These are phyloP conservation scores for Macrostomum lignano DNA, from an alignment of 1,140 invertebrate species.

Conservation along the genomic window DNA sequence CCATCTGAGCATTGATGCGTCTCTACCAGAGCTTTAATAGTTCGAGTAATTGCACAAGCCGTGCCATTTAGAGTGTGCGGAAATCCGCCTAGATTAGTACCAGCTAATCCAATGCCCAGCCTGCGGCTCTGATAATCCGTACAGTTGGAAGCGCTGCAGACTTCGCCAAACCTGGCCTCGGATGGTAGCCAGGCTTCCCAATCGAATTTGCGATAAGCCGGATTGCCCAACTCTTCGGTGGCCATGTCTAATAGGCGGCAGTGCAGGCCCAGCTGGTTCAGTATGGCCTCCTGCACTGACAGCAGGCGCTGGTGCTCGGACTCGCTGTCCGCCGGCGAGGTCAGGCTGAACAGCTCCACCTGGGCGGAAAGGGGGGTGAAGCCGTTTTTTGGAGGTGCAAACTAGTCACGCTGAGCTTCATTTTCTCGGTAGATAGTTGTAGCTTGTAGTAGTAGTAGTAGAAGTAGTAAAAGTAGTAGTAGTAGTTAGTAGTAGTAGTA, in stretches of 20 bases:
- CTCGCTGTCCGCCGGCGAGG: slow-evolving; percentile 36
- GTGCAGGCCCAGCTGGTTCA: slow-evolving; percentile 42
- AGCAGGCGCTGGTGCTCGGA: slow-evolving; percentile 43
- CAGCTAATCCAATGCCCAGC: slow-evolving; percentile 52
- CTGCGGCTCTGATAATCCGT: slow-evolving; percentile 70
- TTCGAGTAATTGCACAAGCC: slow-evolving; percentile 64
- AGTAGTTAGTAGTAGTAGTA: no score
- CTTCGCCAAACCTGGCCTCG: slow-evolving; percentile 48
- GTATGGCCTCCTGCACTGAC: slow-evolving; percentile 44
- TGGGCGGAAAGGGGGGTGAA: slow-evolving; percentile 7
- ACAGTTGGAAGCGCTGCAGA: slow-evolving; percentile 88
- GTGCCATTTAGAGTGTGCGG: slow-evolving; percentile 78
- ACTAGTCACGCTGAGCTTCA: no score
- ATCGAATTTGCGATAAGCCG: slow-evolving; percentile 73
- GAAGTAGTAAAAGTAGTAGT: no score
- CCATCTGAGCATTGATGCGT: slow-evolving; percentile 36
- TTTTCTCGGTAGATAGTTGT: no score
- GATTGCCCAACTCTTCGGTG: slow-evolving; percentile 56
- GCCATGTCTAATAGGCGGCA: slow-evolving; percentile 71
- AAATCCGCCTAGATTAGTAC: slow-evolving; percentile 28
- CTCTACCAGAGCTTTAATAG: slow-evolving; percentile 58
- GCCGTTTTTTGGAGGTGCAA: slow-evolving; percentile 1
- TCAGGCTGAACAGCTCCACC: slow-evolving; percentile 76
- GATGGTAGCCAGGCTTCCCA: slow-evolving; percentile 90
- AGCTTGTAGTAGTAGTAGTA: no score